Evolutionary conservation across 1,140 invertebrate species (phyloP).

Genomic region (Euschistus heros): DNA sequence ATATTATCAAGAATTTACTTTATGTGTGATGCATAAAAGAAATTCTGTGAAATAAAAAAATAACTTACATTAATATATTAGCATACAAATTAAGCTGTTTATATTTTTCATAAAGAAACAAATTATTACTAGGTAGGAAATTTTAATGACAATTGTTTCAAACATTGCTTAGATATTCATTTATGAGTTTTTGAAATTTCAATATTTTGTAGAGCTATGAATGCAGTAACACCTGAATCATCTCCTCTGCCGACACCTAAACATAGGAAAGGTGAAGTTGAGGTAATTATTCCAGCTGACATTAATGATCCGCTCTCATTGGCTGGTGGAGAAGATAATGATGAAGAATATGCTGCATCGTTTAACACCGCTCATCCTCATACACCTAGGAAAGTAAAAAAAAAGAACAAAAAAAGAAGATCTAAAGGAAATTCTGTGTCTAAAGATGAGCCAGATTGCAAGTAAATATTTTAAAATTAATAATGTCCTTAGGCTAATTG

Average conservation of each 20-base stretch:
- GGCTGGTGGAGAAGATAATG: constrained; percentile 58
- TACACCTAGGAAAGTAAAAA: constrained; percentile 50
- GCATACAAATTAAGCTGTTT: too few relatives aligned
- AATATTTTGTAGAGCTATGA: constrained; percentile 47
- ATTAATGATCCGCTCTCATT: constrained; percentile 84
- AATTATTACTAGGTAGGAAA: too few relatives aligned
- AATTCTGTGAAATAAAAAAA: too few relatives aligned
- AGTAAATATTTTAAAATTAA: constrained; percentile 6
- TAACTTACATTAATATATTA: too few relatives aligned
- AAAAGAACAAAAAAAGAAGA: constrained; percentile 43
- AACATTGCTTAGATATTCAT: too few relatives aligned
- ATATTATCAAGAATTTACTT: too few relatives aligned
- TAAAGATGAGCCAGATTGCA: not conserved
- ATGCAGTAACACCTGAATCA: constrained; percentile 76
- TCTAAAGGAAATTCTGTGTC: constrained; percentile 1
- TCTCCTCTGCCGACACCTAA: constrained; percentile 79
- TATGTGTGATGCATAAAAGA: too few relatives aligned
- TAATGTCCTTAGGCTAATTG: too few relatives aligned
- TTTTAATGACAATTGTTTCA: too few relatives aligned
- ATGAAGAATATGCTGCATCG: constrained; percentile 55
- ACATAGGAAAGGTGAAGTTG: constrained; percentile 66
- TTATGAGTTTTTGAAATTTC: too few relatives aligned
- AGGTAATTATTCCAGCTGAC: constrained; percentile 86
- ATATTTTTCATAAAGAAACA: too few relatives aligned
- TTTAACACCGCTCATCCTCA: constrained; percentile 41